phyloP scores from a whole-genome alignment of 2,797 vertebrate genomes.

The Paratrypauchen microcephalus region DNA sequence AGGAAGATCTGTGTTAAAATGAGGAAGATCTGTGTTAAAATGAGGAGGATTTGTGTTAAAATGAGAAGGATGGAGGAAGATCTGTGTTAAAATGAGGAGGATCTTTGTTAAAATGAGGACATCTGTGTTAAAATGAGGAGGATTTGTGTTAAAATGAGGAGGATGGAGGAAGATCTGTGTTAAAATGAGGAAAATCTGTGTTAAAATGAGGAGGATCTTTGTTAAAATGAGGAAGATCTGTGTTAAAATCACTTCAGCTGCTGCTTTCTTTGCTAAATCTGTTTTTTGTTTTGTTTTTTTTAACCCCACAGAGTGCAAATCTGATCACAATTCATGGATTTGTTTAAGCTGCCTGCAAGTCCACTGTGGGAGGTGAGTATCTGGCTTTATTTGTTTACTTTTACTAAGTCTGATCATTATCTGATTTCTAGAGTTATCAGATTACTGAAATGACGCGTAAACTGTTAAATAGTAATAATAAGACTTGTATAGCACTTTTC shows the following conservation, averaged over 20 bases:
- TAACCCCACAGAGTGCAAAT: slow-evolving; percentile 89
- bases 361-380: slow-evolving; percentile 93
- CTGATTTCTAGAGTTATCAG: too few relatives aligned
- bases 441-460: too few relatives aligned
- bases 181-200: too few relatives aligned
- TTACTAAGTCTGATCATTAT: too few relatives aligned
- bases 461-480: too few relatives aligned
- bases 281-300: too few relatives aligned
- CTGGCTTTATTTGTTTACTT: neutral
- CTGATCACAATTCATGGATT: slow-evolving; percentile 98
- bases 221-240: neutral
- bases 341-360: slow-evolving; percentile 96
- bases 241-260: neutral
- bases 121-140: too few relatives aligned
- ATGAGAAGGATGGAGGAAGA: neutral
- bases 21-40: neutral
- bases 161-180: neutral
- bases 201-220: neutral
- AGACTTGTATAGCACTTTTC: too few relatives aligned
- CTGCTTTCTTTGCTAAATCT: neutral
- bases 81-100: neutral
- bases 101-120: too few relatives aligned
- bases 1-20: neutral
- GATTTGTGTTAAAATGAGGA: neutral
- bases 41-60: neutral